Evolutionary conservation across 2,797 vertebrate genomes (phyloP), one percentile per base, ranked within the genome.

Genomic region (Neosilurus mollespiculum): DNA sequence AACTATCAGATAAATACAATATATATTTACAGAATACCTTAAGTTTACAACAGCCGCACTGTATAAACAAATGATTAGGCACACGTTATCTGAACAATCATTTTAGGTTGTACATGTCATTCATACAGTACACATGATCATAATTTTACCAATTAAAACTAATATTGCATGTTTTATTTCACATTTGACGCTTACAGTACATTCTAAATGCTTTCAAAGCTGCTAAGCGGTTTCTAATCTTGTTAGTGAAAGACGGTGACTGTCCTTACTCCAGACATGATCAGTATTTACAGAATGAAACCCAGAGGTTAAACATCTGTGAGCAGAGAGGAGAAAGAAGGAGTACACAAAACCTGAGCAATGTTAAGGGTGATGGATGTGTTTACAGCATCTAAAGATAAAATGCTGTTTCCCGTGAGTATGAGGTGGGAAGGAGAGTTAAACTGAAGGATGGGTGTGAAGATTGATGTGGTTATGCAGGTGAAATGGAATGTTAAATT

Each of bases 1-100:
- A 94, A 93, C 90, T 91, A 92, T 91, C 83, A 92, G 90, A 93
- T 93, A 94, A 92, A 93, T 93, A 92, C 92, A 91, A 91, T 92
- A 92, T 92, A 87, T 93, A 94, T 95, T 94, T 94, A 94, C 93
- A 95, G 92, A 94, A 94, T 93, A 93, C 92, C 86, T 91, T 91
- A 93, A 93, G 93, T 94, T 89, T 93, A 93, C 92, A 93, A 86
- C 83, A 6, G 89, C 83, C 88, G 90, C 92, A 93, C 93, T 93
- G 92, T 93, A 93, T 93, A 93, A 94, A 94, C 91, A 93, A 92
- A 93, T 90, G 83, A 92, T 89, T 92, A 94, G 94, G 94, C 93
- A 94, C 94, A 91, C 86, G 87, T 92, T 87, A 85, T 90, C 70
- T 84, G 85, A 90, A 91, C 90, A 87, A 90, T 93, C 88, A 88